Conservation (phyloP, 2,797 vertebrate genomes). For the Neosilurus hyrtlii region DNA sequence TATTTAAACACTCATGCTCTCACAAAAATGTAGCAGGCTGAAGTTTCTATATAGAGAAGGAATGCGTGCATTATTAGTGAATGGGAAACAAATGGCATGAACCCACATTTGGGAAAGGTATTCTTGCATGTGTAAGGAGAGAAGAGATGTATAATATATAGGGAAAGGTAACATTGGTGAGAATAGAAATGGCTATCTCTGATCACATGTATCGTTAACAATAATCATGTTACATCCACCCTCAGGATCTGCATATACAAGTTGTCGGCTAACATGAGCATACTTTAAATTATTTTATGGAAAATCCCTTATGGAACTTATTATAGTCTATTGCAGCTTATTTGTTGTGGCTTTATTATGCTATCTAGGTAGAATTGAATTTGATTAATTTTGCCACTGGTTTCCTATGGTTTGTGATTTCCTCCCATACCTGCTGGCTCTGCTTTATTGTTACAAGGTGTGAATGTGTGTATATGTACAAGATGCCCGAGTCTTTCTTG, state of each 20-base stretch:
- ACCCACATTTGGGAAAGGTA: neutral
- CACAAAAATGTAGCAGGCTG: neutral
- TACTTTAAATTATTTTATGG: neutral
- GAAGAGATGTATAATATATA: neutral
- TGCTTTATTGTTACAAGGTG: neutral
- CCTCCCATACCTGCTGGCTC: neutral
- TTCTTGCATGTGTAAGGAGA: neutral
- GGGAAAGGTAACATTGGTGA: no score
- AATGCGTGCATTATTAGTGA: conserved; percentile 6
- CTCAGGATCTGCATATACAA: neutral
- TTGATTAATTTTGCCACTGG: neutral
- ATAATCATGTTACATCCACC: neutral
- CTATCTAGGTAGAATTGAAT: neutral
- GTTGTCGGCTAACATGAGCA: neutral
- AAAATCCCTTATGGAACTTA: neutral
- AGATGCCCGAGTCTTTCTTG: neutral
- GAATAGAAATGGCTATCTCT: neutral
- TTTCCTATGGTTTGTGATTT: neutral
- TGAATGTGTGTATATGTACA: neutral
- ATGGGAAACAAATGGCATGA: neutral
- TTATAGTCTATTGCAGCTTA: neutral
- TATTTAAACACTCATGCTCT: no score
- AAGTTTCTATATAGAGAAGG: neutral
- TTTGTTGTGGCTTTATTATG: neutral
- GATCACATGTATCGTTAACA: neutral